Evolutionary conservation across 1,140 invertebrate genomes (phyloP).

Genomic region (Drosophila suzukii): DNA sequence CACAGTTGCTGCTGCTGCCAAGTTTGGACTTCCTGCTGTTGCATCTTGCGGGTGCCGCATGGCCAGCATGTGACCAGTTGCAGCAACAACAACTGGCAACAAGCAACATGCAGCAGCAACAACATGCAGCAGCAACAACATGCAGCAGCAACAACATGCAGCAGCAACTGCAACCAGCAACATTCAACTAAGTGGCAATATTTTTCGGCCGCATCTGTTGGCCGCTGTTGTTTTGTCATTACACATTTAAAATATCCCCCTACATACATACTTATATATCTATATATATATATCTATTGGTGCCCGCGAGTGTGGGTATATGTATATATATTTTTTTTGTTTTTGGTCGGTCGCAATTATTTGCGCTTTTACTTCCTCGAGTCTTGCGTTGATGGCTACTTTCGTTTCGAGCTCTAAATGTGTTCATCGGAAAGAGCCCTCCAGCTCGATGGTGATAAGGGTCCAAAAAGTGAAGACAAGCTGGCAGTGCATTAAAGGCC

Average conservation of each 20-base stretch:
- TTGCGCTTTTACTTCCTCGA: constrained; percentile 71
- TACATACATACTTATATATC: constrained; percentile 1
- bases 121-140: constrained; percentile 16
- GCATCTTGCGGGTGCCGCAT: constrained; percentile 52
- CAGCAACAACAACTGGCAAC: constrained; percentile 22
- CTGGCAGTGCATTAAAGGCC: neutral
- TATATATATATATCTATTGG: constrained; percentile 7
- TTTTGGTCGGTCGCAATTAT: constrained; percentile 50
- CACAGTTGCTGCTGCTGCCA: constrained; percentile 44
- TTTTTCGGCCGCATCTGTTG: constrained; percentile 61
- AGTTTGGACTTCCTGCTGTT: constrained; percentile 57
- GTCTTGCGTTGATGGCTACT: constrained; percentile 42
- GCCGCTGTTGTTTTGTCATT: constrained; percentile 40
- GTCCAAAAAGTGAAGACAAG: constrained; percentile 1
- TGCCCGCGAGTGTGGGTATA: neutral
- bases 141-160: constrained; percentile 15
- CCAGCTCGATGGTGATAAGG: constrained; percentile 21
- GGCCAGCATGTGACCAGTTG: constrained; percentile 49
- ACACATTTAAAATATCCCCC: constrained; percentile 43
- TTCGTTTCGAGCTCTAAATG: constrained; percentile 44
- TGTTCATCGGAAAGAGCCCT: constrained; percentile 40
- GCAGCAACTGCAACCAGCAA: constrained; percentile 9
- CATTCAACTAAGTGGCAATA: constrained; percentile 56
- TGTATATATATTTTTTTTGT: neutral
- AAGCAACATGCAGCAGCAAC: constrained; percentile 15